Evolutionary conservation across 2,888 invertebrate species (phyloP).

Genomic region (Chloromyia formosa): DNA sequence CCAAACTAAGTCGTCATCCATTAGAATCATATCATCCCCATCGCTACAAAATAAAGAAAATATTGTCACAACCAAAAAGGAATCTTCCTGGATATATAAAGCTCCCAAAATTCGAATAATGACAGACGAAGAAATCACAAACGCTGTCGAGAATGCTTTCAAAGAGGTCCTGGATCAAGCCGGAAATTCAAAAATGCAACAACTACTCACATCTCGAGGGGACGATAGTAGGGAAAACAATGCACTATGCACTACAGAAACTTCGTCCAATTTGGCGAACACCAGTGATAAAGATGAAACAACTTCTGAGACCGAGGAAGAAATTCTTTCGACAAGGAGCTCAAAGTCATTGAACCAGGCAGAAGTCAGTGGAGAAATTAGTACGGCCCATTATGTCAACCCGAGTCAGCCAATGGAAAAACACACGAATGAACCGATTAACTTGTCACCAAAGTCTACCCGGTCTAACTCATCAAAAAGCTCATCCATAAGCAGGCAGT

Average conservation of each 20-base stretch:
- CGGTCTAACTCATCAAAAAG: too few species aligned
- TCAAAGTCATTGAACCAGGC: too few species aligned
- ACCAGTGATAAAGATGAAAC: neutral
- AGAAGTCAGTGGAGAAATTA: too few species aligned
- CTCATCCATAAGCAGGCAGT: neutral
- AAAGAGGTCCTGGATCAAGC: slow-evolving; percentile 43
- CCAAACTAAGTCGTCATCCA: slow-evolving; percentile 44
- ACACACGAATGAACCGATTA: too few species aligned
- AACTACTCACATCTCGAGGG: too few species aligned
- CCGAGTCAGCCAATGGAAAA: too few species aligned
- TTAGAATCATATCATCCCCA: slow-evolving; percentile 45
- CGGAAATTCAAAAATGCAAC: neutral
- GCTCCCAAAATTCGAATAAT: slow-evolving; percentile 43
- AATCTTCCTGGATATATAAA: slow-evolving; percentile 7
- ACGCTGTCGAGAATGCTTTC: slow-evolving; percentile 47
- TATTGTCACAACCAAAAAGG: neutral
- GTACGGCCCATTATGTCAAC: too few species aligned
- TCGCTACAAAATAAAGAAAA: slow-evolving; percentile 17
- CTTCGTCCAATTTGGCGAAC: too few species aligned
- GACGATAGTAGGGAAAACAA: neutral
- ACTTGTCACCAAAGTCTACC: too few species aligned
- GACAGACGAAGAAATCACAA: slow-evolving; percentile 47
- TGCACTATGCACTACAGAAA: neutral
- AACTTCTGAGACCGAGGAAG: too few species aligned
- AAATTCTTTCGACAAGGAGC: too few species aligned